These are phyloP conservation scores for Nemotelus pantherinus DNA, from an alignment of 2,888 invertebrate species.

Conservation along the genomic window DNA sequence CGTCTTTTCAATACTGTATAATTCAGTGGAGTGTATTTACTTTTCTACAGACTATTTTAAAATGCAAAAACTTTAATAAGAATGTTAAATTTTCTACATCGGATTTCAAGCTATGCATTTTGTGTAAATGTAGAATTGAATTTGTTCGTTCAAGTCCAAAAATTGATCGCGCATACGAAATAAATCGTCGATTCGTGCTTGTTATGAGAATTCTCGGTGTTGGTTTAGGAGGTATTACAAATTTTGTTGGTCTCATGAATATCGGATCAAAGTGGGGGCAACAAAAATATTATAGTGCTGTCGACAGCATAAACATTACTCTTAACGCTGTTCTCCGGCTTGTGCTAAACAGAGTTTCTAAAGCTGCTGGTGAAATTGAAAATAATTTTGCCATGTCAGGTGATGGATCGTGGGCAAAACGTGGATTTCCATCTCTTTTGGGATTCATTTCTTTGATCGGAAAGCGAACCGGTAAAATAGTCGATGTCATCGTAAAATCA, in stretches of 20 bases:
- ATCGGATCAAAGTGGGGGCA: not conserved
- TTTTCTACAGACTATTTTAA: not conserved
- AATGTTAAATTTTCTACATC: not conserved
- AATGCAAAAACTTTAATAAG: not conserved
- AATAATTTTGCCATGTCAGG: slow-evolving; percentile 35
- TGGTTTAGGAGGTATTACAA: not conserved
- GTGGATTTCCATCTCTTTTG: slow-evolving; percentile 15
- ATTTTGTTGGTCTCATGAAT: not conserved
- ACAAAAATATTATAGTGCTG: slow-evolving; percentile 7
- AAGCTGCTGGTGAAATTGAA: slow-evolving; percentile 9
- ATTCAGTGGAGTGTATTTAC: too few species aligned
- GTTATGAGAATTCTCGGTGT: slow-evolving; percentile 4
- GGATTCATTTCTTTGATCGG: slow-evolving; percentile 19
- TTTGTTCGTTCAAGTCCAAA: slow-evolving; percentile 7
- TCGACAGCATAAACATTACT: not conserved
- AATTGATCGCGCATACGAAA: not conserved
- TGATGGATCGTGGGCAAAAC: slow-evolving; percentile 39
- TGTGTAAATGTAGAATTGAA: not conserved
- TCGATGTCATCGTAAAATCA: slow-evolving; percentile 17
- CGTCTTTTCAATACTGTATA: too few species aligned
- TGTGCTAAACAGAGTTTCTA: slow-evolving; percentile 18
- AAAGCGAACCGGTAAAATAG: not conserved
- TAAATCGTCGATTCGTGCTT: slow-evolving; percentile 3
- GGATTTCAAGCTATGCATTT: too few species aligned
- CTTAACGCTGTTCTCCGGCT: not conserved